Evolutionary conservation across 2,113 vertebrate species (phyloP), one percentile per base, ranked within the genome.

Genomic region (Thalassoma bifasciatum): DNA sequence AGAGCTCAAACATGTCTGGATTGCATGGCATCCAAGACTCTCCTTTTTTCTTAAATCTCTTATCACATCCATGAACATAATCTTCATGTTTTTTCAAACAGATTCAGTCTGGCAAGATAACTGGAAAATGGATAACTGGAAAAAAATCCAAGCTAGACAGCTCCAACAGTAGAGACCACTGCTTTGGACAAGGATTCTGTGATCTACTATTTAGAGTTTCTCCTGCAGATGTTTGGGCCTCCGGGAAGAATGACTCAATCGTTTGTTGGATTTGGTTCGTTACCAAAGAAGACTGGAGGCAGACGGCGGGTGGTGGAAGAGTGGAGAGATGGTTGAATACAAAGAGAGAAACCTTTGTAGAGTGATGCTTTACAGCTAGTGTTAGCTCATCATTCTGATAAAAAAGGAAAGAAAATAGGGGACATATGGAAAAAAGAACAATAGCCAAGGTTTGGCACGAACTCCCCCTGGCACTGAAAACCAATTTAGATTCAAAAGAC

Each of bases 201-300:
- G 65, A 84, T 77, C 56, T 75, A 24, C 60, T 56, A 52, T 80
- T 81, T 66, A 46, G 22, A 77, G 53, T 38, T 60, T 81, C 36
- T 66, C 47, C 52, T 44, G 66, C 80, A 89, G 77, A 83, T 91
- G 82, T 63, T 74, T 26, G 50, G 49, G 46, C 42, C 37, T 65
- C 40, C 67, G 76, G 86, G 84, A 77, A 59, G 52, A 76, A 85
- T 91, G 90, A 89, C 78, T 92, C 88, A 88, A 78, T 54, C 71
- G 26, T 66, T 60, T 26, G 72, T 50, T 79, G 57, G 71, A 36
- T 84, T 86, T 86, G 66, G 73, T 84, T 84, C 75, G 64, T 63
- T 53, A 72, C 73, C 66, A 77, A 56, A 16, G 56, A 66, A 57
- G 47, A 54, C 65, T 64, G 72, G 56, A 69, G 54, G 65, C 40